Evolutionary conservation across 92 coral and sea anemone species (phyloP), one percentile per base, ranked within the genome.

Genomic region (Plumapathes pennacea): DNA sequence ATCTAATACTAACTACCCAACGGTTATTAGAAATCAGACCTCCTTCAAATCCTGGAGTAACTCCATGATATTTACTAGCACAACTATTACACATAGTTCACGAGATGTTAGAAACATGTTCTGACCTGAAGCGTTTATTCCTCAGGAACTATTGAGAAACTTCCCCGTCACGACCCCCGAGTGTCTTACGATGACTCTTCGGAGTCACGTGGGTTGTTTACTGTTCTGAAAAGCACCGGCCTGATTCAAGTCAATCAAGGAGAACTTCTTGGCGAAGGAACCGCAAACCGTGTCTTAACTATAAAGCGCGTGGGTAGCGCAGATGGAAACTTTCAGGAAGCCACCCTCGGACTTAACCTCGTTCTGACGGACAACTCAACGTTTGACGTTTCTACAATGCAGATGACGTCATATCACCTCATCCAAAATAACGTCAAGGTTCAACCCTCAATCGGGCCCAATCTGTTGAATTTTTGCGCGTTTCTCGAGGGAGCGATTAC

Each of bases 101-200:
- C n/a, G n/a, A n/a, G n/a, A n/a, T n/a, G n/a, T n/a, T n/a, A n/a
- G n/a, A n/a, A n/a, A n/a, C n/a, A n/a, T n/a, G n/a, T n/a, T n/a
- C n/a, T n/a, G n/a, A n/a, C 10, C 38, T 57, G 28, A 4, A 11
- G 20, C n/a, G 23, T 36, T 15, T 23, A 17, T 20, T 23, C 32
- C 24, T 15, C 54, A 84, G 90, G 74, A 3, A 63, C 17, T 1
- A 33, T 19, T 9, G 82, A 72, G 46, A 32, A 32, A 22, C 69
- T 84, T 2, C 30, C 33, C 7, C 13, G 62, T 41, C 50, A 48
- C 19, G 86, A 84, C 64, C 56, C 34, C n/a, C 57, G 90, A 49
- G 34, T 84, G 47, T 46, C 63, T 25, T 39, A 77, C 34, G 85
- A 84, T 59, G 85, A 84, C 65, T 60, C 40, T 38, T 62, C 72